Conservation (phyloP, 2,888 invertebrate species). For the Lathronympha strigana region DNA sequence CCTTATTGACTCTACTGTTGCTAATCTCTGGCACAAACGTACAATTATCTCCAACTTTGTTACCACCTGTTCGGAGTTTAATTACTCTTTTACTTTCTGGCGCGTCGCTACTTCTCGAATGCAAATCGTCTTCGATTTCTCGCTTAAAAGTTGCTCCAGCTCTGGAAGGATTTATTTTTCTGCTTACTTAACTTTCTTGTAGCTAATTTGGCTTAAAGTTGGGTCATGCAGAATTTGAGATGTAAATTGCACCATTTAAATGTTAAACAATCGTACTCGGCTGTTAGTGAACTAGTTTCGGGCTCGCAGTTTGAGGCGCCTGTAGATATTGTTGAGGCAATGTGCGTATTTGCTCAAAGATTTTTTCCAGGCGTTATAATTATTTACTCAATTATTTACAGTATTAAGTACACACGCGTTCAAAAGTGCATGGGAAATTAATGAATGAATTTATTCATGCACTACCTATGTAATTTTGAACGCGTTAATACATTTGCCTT, state of each 20-base stretch:
- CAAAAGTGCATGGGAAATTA: no score
- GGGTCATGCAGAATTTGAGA: background rate
- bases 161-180: slow-evolving; percentile 41
- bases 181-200: slow-evolving; percentile 40
- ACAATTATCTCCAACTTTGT: slow-evolving; percentile 38
- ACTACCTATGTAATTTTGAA: no score
- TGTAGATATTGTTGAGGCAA: slow-evolving; percentile 2
- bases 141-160: slow-evolving; percentile 35
- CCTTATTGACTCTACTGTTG: no score
- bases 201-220: slow-evolving; percentile 38
- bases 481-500: no score
- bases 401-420: no score
- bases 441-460: no score
- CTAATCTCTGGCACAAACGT: slow-evolving; percentile 31
- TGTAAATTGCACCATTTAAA: slow-evolving; percentile 10
- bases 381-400: background rate
- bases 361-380: background rate
- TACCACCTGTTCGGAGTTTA: slow-evolving; percentile 40
- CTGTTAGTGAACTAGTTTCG: background rate
- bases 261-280: slow-evolving; percentile 18
- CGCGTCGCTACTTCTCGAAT: slow-evolving; percentile 17
- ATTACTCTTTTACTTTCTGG: slow-evolving; percentile 40
- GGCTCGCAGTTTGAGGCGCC: slow-evolving; percentile 3
- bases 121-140: slow-evolving; percentile 40
- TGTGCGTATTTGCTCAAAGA: background rate